Conservation (phyloP, 2,113 vertebrate species). For the Bufo bufo region DNA sequence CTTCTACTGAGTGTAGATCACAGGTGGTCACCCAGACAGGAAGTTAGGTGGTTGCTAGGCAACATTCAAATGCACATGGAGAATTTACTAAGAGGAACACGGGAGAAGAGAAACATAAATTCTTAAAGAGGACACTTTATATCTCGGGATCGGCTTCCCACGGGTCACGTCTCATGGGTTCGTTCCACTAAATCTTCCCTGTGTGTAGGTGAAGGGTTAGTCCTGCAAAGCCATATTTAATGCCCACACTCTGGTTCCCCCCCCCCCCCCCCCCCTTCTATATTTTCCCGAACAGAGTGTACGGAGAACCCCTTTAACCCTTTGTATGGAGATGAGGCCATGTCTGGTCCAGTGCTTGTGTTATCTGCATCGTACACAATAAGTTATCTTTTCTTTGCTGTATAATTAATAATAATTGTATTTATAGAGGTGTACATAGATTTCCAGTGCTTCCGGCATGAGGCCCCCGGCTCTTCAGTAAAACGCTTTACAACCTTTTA, state of each 20-base stretch:
- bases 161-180: not conserved
- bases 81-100: too few species aligned
- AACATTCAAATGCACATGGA: too few species aligned
- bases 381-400: slow-evolving; percentile 52
- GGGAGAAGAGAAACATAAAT: too few species aligned
- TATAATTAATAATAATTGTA: slow-evolving; percentile 73
- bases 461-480: slow-evolving; percentile 78
- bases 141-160: too few species aligned
- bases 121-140: too few species aligned
- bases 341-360: slow-evolving; percentile 1
- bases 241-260: not conserved
- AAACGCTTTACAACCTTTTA: slow-evolving; percentile 62
- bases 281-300: too few species aligned
- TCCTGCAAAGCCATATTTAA: slow-evolving; percentile 6
- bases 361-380: slow-evolving; percentile 63
- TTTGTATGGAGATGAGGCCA: not conserved
- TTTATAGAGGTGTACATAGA: slow-evolving; percentile 84
- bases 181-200: not conserved
- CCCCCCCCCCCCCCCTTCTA: too few species aligned
- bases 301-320: not conserved
- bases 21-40: too few species aligned
- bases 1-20: too few species aligned
- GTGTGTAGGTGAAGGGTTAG: not conserved
- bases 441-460: slow-evolving; percentile 73
- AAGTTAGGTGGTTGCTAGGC: too few species aligned